These are phyloP conservation scores for Chiropotes sagulatus DNA, from an alignment of 2,797 vertebrate genomes.

Conservation along the genomic window DNA sequence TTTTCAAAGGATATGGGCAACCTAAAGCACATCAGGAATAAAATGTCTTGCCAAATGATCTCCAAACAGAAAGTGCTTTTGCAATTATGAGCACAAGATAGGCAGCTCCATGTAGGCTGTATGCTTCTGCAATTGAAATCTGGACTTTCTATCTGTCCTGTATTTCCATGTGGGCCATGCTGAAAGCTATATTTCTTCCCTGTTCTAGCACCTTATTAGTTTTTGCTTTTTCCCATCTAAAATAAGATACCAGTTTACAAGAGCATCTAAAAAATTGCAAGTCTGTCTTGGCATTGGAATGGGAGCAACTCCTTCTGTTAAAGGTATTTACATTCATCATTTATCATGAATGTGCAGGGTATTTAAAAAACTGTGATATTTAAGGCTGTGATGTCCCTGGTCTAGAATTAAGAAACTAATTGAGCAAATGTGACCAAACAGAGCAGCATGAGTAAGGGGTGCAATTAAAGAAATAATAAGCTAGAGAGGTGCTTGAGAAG, in stretches of 20 bases:
- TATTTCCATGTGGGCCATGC: neutral
- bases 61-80: neutral
- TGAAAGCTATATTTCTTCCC: conserved; percentile 3
- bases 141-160: neutral
- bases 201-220: neutral
- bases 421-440: conserved; percentile 67
- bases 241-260: neutral
- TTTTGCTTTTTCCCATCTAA: neutral
- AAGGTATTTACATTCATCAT: conserved; percentile 18
- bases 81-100: neutral
- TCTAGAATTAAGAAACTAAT: conserved; percentile 75
- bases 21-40: neutral
- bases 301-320: neutral
- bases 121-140: conserved; percentile 27
- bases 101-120: neutral
- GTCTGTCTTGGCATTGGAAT: conserved; percentile 15
- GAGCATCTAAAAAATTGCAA: neutral
- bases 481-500: conserved; percentile 75
- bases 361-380: neutral
- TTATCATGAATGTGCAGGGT: conserved; percentile 27
- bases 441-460: conserved; percentile 51
- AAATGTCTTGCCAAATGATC: neutral
- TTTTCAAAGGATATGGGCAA: neutral
- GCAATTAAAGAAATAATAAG: conserved; percentile 73
- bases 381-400: conserved; percentile 40